A percentile compares a stretch with the other conserved stretches of the same genome.
Evolutionary conservation across 2,797 vertebrate genomes (phyloP).

Genomic region (Sternarchorhynchus goeldii): DNA sequence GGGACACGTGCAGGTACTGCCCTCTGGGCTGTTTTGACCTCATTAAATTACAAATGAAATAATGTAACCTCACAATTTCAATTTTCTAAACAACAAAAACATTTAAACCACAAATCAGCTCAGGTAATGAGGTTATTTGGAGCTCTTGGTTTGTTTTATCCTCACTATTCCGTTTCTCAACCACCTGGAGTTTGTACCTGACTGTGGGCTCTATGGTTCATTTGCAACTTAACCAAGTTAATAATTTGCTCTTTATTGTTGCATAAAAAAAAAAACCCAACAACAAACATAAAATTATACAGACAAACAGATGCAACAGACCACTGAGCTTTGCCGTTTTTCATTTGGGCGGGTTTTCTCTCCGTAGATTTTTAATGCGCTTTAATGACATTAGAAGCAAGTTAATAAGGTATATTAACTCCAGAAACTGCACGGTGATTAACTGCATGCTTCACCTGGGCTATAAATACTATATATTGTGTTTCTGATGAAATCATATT

Average conservation of each 20-base stretch:
- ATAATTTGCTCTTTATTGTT: slow-evolving; percentile 76
- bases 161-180: background rate
- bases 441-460: slow-evolving; percentile 60
- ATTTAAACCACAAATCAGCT: too few species aligned
- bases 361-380: slow-evolving; percentile 61
- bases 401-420: slow-evolving; percentile 61
- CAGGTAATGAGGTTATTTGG: too few species aligned
- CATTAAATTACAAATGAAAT: background rate
- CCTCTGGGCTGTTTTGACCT: background rate
- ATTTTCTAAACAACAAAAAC: too few species aligned
- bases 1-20: background rate
- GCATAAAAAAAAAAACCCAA: slow-evolving; percentile 63
- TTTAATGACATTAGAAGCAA: slow-evolving; percentile 62
- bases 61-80: too few species aligned
- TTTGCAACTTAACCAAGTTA: slow-evolving; percentile 74
- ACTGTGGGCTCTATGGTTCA: slow-evolving; percentile 69
- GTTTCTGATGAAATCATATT: slow-evolving; percentile 49
- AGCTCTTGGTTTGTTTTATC: slow-evolving; percentile 13
- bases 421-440: slow-evolving; percentile 57
- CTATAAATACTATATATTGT: slow-evolving; percentile 55
- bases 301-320: background rate
- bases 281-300: slow-evolving; percentile 10
- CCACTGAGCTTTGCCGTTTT: slow-evolving; percentile 48
- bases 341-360: slow-evolving; percentile 2
- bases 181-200: slow-evolving; percentile 67